Conservation (phyloP, 2,888 invertebrate genomes). For the Cryptosula pallasiana region DNA sequence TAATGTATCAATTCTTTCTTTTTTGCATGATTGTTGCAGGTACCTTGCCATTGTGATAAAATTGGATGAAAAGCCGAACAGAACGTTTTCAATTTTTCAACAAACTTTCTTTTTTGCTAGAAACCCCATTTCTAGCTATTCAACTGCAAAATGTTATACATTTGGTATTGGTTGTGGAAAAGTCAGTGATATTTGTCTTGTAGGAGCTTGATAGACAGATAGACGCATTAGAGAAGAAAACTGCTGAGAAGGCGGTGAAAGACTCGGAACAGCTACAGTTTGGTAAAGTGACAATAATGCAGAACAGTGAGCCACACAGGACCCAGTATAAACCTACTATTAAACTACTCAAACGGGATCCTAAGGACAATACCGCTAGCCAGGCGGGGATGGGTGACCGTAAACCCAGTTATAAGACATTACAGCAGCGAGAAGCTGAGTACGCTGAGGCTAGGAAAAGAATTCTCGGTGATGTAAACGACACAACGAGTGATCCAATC, state of each 20-base stretch:
- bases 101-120: too few species aligned
- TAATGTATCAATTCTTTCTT: too few species aligned
- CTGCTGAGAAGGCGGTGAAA: not conserved
- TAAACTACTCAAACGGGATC: slow-evolving; percentile 7
- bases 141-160: too few species aligned
- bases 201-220: slow-evolving; percentile 18
- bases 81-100: too few species aligned
- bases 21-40: too few species aligned
- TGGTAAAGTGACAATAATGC: slow-evolving; percentile 13
- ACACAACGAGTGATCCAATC: not conserved
- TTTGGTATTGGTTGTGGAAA: too few species aligned
- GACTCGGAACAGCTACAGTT: not conserved
- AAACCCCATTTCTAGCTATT: too few species aligned
- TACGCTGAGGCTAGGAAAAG: slow-evolving; percentile 18
- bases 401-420: slow-evolving; percentile 9
- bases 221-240: not conserved
- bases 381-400: not conserved
- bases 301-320: slow-evolving; percentile 14
- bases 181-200: too few species aligned
- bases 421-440: slow-evolving; percentile 15
- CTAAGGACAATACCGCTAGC: not conserved
- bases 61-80: too few species aligned
- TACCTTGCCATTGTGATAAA: too few species aligned
- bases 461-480: not conserved
- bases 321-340: slow-evolving; percentile 7